Evolutionary conservation across 2,888 invertebrate species (phyloP).

Genomic region (Conchocele bisecta): DNA sequence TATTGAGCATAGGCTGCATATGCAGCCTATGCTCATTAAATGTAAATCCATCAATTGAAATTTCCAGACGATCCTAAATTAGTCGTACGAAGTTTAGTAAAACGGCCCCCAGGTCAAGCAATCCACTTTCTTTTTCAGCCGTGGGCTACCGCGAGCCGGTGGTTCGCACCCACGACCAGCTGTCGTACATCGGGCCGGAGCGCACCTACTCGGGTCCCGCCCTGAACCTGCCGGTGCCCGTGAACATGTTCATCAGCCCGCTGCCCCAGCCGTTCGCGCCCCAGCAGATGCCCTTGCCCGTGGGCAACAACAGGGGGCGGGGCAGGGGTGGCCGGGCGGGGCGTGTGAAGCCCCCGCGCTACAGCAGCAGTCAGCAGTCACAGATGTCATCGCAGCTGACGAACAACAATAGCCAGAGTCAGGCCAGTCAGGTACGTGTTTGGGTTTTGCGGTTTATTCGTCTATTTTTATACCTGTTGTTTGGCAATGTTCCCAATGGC

Average conservation of each 20-base stretch:
- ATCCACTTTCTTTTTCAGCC: constrained; percentile 52
- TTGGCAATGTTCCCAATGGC: too few relatives aligned
- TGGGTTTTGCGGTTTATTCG: too few relatives aligned
- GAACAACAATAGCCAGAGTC: constrained; percentile 77
- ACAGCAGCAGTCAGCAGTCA: constrained; percentile 77
- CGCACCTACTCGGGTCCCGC: constrained; percentile 84
- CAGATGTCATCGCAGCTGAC: constrained; percentile 59
- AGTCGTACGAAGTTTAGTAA: too few relatives aligned
- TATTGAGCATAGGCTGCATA: too few relatives aligned
- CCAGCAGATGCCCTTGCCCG: constrained; percentile 35
- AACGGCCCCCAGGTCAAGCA: too few relatives aligned
- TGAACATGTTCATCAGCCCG: constrained; percentile 97
- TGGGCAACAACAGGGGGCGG: constrained; percentile 7
- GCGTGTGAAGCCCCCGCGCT: constrained; percentile 79
- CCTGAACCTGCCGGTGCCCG: constrained; percentile 93
- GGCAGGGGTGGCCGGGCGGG: constrained; percentile 51
- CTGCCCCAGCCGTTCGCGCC: constrained; percentile 82
- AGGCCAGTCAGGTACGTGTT: constrained; percentile 82
- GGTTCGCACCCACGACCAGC: constrained; percentile 90
- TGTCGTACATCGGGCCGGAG: constrained; percentile 95
- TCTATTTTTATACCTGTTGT: too few relatives aligned
- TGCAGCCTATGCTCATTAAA: too few relatives aligned
- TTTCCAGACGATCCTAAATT: too few relatives aligned
- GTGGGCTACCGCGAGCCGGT: constrained; percentile 75
- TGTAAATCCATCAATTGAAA: too few relatives aligned